These are phyloP conservation scores for Napeogenes sylphis DNA, from an alignment of 2,888 invertebrate species.

Conservation along the genomic window DNA sequence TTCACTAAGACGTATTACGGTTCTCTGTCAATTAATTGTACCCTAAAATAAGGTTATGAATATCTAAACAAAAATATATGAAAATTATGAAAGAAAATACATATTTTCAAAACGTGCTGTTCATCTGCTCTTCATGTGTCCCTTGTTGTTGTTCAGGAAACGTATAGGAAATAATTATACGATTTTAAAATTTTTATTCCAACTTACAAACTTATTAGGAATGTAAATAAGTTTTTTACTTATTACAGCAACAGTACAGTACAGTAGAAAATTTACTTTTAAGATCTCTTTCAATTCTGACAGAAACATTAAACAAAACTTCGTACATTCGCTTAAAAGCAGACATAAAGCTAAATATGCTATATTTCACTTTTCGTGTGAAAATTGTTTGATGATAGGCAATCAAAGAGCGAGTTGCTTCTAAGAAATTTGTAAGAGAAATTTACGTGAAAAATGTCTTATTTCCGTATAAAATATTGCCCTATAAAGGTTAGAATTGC, in stretches of 20 bases:
- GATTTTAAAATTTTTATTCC: too few relatives aligned
- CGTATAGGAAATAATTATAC: too few relatives aligned
- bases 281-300: background rate
- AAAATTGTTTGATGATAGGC: constrained; percentile 33
- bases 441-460: constrained; percentile 35
- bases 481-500: constrained; percentile 35
- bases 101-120: too few relatives aligned
- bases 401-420: constrained; percentile 29
- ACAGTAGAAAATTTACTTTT: too few relatives aligned
- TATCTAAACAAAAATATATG: too few relatives aligned
- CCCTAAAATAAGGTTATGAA: too few relatives aligned
- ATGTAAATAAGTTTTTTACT: too few relatives aligned
- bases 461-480: constrained; percentile 37
- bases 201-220: too few relatives aligned
- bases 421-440: constrained; percentile 31
- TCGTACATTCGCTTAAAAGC: constrained; percentile 4
- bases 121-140: too few relatives aligned
- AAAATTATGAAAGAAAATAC: too few relatives aligned
- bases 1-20: constrained; percentile 14
- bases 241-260: too few relatives aligned
- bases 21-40: constrained; percentile 8
- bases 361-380: constrained; percentile 20
- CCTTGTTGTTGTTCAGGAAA: too few relatives aligned
- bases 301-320: background rate
- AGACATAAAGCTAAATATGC: constrained; percentile 11